phyloP scores from a whole-genome alignment of 1,140 invertebrate species.

The Limonius californicus region DNA sequence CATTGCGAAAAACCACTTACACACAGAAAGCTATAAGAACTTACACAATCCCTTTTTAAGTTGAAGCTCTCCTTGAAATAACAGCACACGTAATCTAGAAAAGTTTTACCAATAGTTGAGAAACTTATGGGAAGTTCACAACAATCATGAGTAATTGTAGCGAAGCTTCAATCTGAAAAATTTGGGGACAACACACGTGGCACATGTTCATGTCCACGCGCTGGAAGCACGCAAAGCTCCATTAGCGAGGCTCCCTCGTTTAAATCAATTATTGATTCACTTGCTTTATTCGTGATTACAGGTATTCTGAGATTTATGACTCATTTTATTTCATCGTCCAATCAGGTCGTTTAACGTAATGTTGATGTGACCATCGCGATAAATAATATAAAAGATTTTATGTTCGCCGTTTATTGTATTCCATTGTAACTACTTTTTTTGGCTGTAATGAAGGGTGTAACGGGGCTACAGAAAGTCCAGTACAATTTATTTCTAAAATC shows the following conservation, averaged over 20 bases:
- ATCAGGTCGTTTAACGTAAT: background rate
- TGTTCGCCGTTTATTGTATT: no score
- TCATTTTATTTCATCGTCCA: conserved; percentile 6
- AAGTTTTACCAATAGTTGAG: background rate
- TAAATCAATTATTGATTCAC: conserved; percentile 13
- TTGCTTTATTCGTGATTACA: conserved; percentile 11
- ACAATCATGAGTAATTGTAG: background rate
- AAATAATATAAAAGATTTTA: no score
- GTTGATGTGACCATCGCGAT: no score
- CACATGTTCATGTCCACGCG: background rate
- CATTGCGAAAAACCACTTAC: no score
- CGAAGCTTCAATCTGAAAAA: background rate
- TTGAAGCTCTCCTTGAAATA: no score
- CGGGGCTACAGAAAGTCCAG: no score
- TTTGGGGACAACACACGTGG: conserved; percentile 2
- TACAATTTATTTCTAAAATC: no score
- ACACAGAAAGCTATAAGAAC: no score
- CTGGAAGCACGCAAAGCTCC: background rate
- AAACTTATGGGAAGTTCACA: background rate
- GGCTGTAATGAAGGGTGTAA: no score
- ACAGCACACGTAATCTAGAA: no score
- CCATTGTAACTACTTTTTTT: no score
- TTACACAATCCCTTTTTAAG: no score
- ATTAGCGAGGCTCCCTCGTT: background rate
- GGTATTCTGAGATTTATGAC: conserved; percentile 14